Evolutionary conservation across 2,888 invertebrate species (phyloP).

Genomic region (Drosophila glabriapex): DNA sequence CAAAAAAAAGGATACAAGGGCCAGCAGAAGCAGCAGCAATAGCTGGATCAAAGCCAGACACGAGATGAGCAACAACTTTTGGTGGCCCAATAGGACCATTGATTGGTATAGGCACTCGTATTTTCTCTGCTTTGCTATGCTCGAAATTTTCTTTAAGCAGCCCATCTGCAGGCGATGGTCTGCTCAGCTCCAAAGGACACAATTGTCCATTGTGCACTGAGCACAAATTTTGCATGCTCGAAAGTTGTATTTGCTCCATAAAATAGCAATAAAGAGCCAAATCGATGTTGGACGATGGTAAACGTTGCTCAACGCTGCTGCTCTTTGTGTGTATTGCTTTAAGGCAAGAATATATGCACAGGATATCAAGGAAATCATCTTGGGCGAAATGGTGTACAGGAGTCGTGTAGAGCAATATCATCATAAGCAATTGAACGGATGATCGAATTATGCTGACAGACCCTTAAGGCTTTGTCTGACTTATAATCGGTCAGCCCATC

Average conservation of each 20-base stretch:
- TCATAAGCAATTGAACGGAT: slow-evolving; percentile 76
- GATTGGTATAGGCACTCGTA: slow-evolving; percentile 33
- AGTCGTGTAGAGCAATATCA: slow-evolving; percentile 39
- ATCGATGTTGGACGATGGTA: slow-evolving; percentile 48
- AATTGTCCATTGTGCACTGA: slow-evolving; percentile 64
- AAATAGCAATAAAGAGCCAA: slow-evolving; percentile 75
- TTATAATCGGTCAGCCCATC: slow-evolving; percentile 10
- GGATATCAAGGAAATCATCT: slow-evolving; percentile 67
- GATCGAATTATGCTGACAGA: slow-evolving; percentile 68
- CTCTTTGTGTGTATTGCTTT: slow-evolving; percentile 51
- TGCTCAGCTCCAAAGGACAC: slow-evolving; percentile 24
- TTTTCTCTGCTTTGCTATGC: slow-evolving; percentile 30
- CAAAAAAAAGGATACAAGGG: not conserved
- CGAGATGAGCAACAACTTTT: slow-evolving; percentile 50
- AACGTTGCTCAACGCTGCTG: slow-evolving; percentile 32
- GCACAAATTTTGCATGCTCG: slow-evolving; percentile 70
- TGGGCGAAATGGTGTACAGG: slow-evolving; percentile 6
- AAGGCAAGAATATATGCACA: slow-evolving; percentile 63
- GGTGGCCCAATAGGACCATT: slow-evolving; percentile 25
- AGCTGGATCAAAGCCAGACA: slow-evolving; percentile 1
- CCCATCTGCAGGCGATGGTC: slow-evolving; percentile 15
- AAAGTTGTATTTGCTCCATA: slow-evolving; percentile 74
- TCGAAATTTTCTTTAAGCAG: slow-evolving; percentile 42
- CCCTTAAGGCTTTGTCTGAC: slow-evolving; percentile 36
- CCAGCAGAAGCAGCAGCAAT: slow-evolving; percentile 3